Base-by-base conservation (phyloP, 2,888 invertebrate genomes). In the Synanthedon vespiformis region DNA sequence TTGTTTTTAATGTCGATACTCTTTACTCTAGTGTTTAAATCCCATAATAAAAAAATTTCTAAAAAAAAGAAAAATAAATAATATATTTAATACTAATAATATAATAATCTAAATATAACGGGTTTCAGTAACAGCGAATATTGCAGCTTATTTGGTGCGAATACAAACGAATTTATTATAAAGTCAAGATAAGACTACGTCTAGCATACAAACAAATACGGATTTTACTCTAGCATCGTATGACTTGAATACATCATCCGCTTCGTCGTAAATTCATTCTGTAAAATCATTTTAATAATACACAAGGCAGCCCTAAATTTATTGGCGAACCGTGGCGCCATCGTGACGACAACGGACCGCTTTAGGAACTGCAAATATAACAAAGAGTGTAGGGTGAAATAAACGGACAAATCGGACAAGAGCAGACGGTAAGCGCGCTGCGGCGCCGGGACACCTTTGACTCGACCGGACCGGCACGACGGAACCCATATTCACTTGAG, bases 271-370 rank as follows among this genome's bases (percentile, higher is more conserved):
- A 34, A 80, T 74, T 82, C 80, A 80, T 77, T 80, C 74, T 64
- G 75, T 72, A 75, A 80, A 81, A 84, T 85, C 78, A 81, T 80
- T 79, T 50, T 14, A 44, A 80, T 34, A 75, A 81, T 79, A 72
- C 74, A 68, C 70, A 76, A 79, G 80, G 80, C 84, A 80, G 77
- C 77, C 82, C 80, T 80, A 81, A 83, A 84, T 86, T 84, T 85
- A 86, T 86, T 78, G 76, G 76, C 76, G 69, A 76, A 74, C 10
- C 34, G 34, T 72, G 86, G 85, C 85, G 86, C 85, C 85, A 75
- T 71, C 67, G 68, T 57, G 72, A 71, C 78, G 82, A 77, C 34
- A 34, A 34, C 75, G 74, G 73, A 70, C 72, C 65, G 73, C 70
- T 71, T 80, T 78, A 78, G 74, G 72, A 74, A 75, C 77, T 74